phyloP scores from a whole-genome alignment of 2,797 vertebrate species.

The Cyprinodon diabolis region DNA sequence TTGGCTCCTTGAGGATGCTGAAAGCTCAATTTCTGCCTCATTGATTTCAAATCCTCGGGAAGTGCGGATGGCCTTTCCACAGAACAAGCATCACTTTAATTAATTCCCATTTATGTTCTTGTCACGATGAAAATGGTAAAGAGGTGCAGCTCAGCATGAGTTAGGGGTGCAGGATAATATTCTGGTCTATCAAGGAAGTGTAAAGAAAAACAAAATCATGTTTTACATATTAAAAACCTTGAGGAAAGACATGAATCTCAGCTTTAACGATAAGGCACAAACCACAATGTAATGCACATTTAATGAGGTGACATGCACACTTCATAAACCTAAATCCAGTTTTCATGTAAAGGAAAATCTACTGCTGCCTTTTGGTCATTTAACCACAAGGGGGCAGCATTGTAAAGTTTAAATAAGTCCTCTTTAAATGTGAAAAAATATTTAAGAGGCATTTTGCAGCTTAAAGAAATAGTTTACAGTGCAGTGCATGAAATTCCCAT shows the following conservation, averaged over 20 bases:
- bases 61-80: background rate
- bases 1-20: constrained; percentile 26
- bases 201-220: background rate
- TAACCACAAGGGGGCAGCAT: constrained; percentile 42
- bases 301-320: background rate
- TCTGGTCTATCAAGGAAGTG: background rate
- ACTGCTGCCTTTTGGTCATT: background rate
- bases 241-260: background rate
- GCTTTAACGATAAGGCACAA: background rate
- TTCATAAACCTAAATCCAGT: background rate
- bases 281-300: background rate
- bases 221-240: background rate
- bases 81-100: constrained; percentile 12
- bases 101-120: constrained; percentile 34
- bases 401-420: background rate
- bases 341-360: background rate
- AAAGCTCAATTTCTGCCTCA: constrained; percentile 46
- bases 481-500: background rate
- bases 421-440: background rate
- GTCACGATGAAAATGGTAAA: background rate
- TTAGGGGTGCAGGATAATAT: background rate
- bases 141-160: background rate
- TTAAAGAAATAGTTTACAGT: background rate
- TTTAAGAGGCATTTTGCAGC: background rate
- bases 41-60: constrained; percentile 26